Evolutionary conservation across 1,140 invertebrate species (phyloP).

Genomic region (Laodelphax striatellus): DNA sequence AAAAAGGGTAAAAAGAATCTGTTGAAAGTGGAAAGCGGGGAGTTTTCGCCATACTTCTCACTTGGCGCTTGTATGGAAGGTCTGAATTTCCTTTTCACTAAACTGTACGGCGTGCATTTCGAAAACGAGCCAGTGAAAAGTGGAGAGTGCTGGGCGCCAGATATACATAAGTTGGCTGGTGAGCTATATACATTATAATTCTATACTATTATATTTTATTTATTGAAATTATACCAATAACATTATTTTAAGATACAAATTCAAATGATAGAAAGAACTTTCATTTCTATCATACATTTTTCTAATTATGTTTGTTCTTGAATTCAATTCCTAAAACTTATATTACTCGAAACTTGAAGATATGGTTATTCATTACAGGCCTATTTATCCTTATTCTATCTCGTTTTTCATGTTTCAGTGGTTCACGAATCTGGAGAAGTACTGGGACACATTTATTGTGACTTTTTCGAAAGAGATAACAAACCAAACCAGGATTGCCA

Average conservation of each 20-base stretch:
- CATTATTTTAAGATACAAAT: too few species aligned
- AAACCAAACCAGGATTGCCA: slow-evolving; percentile 98
- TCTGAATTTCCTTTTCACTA: slow-evolving; percentile 69
- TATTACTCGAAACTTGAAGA: too few species aligned
- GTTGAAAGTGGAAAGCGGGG: slow-evolving; percentile 48
- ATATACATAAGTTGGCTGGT: slow-evolving; percentile 79
- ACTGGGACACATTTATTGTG: slow-evolving; percentile 94
- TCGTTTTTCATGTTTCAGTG: slow-evolving; percentile 29
- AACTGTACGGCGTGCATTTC: slow-evolving; percentile 69
- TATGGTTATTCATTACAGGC: too few species aligned
- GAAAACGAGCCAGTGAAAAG: slow-evolving; percentile 51
- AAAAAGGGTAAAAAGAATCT: slow-evolving; percentile 56
- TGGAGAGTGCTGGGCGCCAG: slow-evolving; percentile 74
- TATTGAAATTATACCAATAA: too few species aligned
- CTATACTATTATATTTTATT: neutral
- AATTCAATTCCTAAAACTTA: too few species aligned
- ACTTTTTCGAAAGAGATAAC: slow-evolving; percentile 79
- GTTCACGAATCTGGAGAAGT: slow-evolving; percentile 62
- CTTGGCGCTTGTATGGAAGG: slow-evolving; percentile 94
- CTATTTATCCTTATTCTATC: too few species aligned
- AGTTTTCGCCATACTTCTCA: slow-evolving; percentile 84
- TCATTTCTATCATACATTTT: too few species aligned
- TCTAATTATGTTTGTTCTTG: too few species aligned
- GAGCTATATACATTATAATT: slow-evolving; percentile 14
- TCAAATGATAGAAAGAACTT: too few species aligned